These are phyloP conservation scores for Hiodon alosoides DNA, from an alignment of 2,113 vertebrate species.

Conservation along the genomic window DNA sequence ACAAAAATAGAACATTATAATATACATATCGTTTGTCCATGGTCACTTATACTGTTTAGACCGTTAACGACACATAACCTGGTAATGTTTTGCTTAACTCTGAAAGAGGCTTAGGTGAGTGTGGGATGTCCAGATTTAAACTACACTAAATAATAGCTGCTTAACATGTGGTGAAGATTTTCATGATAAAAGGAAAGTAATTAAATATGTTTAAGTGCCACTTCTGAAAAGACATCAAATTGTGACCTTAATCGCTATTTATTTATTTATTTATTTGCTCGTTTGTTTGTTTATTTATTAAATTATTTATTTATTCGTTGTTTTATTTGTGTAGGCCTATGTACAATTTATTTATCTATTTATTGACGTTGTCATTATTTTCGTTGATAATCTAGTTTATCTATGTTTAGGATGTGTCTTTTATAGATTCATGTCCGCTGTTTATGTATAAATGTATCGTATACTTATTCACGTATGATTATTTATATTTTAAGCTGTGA, in stretches of 20 bases:
- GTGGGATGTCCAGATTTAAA: not conserved
- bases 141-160: not conserved
- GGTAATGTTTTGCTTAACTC: not conserved
- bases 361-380: constrained; percentile 67
- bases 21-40: not conserved
- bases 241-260: constrained; percentile 66
- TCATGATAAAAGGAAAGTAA: not conserved
- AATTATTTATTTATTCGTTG: constrained; percentile 59
- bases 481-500: constrained; percentile 79
- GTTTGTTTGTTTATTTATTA: constrained; percentile 52
- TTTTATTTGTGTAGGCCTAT: constrained; percentile 55
- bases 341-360: constrained; percentile 67
- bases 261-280: constrained; percentile 60
- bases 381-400: constrained; percentile 71
- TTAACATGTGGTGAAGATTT: not conserved
- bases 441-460: constrained; percentile 50
- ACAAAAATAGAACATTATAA: not conserved
- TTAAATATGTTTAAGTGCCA: constrained; percentile 65
- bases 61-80: not conserved
- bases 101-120: not conserved
- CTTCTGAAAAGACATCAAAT: constrained; percentile 63
- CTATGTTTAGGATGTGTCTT: constrained; percentile 71
- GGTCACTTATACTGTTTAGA: not conserved
- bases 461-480: constrained; percentile 63
- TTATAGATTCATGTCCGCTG: constrained; percentile 59